phyloP scores from a whole-genome alignment of 2,797 vertebrate species.

The Hydrophis major region DNA sequence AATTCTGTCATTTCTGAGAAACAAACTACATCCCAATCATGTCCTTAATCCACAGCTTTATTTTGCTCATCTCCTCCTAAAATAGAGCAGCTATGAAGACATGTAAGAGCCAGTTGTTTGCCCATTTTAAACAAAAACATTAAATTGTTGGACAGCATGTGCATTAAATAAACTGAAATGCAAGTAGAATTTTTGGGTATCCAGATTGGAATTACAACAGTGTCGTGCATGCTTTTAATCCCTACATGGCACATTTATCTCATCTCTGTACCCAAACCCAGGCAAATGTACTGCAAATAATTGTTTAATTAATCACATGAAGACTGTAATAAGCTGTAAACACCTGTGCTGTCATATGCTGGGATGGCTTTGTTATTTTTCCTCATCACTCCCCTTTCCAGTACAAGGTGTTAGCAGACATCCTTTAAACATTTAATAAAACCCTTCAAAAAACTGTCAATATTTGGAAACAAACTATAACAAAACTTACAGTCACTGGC shows the following conservation, averaged over 20 bases:
- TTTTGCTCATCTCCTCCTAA: neutral
- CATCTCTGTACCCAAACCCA: slow-evolving; percentile 17
- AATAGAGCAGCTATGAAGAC: neutral
- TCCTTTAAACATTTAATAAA: slow-evolving; percentile 73
- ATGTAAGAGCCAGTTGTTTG: accelerated
- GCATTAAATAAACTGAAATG: neutral
- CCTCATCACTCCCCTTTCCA: slow-evolving; percentile 22
- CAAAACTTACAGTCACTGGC: slow-evolving; percentile 52
- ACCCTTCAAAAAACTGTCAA: slow-evolving; percentile 68
- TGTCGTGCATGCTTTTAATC: neutral
- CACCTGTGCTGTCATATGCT: slow-evolving; percentile 60
- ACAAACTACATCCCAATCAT: neutral
- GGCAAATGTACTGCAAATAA: slow-evolving; percentile 55
- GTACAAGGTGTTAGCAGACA: slow-evolving; percentile 68
- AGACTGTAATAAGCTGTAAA: slow-evolving; percentile 59
- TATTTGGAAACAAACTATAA: slow-evolving; percentile 65
- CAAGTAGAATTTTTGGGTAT: neutral
- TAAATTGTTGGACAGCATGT: neutral
- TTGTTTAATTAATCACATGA: slow-evolving; percentile 57
- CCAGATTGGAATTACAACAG: neutral
- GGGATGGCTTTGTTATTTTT: slow-evolving; percentile 60
- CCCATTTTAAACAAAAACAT: accelerated
- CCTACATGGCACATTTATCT: slow-evolving; percentile 45
- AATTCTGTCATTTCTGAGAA: neutral
- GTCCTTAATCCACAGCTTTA: neutral